These are phyloP conservation scores for Serinus canaria DNA, from an alignment of 2,113 vertebrate species.

Conservation along the genomic window DNA sequence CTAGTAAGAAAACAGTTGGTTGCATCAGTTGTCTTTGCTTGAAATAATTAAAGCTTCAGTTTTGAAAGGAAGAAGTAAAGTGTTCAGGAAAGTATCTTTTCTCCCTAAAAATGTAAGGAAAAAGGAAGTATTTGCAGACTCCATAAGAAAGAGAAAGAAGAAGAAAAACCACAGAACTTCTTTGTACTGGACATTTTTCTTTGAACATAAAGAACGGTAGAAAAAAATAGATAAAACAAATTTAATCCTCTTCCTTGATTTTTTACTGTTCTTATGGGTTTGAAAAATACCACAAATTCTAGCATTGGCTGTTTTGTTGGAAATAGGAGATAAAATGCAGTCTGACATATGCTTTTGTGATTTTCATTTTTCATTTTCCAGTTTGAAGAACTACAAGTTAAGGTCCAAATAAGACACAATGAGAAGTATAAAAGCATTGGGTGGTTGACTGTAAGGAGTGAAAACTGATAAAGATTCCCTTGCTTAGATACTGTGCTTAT, in stretches of 20 bases:
- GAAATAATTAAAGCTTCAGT: not conserved
- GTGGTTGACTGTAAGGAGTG: not conserved
- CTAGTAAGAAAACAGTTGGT: not conserved
- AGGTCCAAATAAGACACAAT: not conserved
- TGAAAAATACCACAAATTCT: not conserved
- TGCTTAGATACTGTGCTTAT: not conserved
- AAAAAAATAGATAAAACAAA: not conserved
- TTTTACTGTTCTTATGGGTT: not conserved
- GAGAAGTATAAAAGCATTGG: not conserved
- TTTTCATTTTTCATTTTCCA: not conserved
- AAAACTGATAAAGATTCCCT: not conserved
- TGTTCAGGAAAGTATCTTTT: not conserved
- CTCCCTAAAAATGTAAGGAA: not conserved
- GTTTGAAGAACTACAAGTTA: not conserved
- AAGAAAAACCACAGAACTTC: not conserved
- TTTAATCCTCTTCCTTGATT: not conserved
- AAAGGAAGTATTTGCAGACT: not conserved
- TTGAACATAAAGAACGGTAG: not conserved
- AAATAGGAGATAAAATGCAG: not conserved
- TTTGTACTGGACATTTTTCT: not conserved
- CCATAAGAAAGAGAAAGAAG: not conserved
- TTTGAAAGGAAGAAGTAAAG: not conserved
- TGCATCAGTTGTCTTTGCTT: not conserved
- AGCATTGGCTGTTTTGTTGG: not conserved
- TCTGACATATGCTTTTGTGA: not conserved